Evolutionary conservation across 2,113 vertebrate genomes (phyloP).

Genomic region (Hemiscyllium ocellatum): DNA sequence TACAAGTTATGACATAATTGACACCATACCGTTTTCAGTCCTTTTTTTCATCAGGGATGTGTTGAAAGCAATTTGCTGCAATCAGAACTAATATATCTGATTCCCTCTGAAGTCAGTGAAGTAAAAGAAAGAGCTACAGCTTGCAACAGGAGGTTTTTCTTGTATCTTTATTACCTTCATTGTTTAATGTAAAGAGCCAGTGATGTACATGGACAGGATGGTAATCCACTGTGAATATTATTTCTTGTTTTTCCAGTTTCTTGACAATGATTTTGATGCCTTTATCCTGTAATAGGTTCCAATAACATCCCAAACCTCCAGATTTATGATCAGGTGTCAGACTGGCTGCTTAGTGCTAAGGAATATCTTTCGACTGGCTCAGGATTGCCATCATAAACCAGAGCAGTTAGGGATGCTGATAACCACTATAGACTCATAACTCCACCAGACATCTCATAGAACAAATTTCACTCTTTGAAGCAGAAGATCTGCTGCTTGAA

Average conservation of each 20-base stretch:
- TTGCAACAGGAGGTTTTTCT: no score
- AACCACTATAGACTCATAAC: background rate
- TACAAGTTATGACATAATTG: background rate
- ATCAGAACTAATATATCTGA: background rate
- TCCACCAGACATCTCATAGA: background rate
- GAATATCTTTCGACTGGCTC: background rate
- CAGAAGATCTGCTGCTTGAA: background rate
- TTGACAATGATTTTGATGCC: no score
- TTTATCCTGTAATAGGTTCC: no score
- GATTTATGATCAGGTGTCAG: no score
- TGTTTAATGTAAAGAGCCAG: no score
- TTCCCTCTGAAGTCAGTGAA: background rate
- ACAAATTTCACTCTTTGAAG: background rate
- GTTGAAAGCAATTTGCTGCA: background rate
- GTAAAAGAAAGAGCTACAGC: no score
- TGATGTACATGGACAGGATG: no score
- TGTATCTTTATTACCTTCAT: no score
- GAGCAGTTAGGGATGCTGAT: background rate
- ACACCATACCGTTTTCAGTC: background rate
- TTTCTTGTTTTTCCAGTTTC: no score
- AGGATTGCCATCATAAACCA: background rate
- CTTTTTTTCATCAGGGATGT: background rate
- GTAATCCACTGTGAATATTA: no score
- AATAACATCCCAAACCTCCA: no score
- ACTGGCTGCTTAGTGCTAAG: no score